Conservation (phyloP, 1,140 invertebrate species). For the Teleopsis dalmanni region DNA sequence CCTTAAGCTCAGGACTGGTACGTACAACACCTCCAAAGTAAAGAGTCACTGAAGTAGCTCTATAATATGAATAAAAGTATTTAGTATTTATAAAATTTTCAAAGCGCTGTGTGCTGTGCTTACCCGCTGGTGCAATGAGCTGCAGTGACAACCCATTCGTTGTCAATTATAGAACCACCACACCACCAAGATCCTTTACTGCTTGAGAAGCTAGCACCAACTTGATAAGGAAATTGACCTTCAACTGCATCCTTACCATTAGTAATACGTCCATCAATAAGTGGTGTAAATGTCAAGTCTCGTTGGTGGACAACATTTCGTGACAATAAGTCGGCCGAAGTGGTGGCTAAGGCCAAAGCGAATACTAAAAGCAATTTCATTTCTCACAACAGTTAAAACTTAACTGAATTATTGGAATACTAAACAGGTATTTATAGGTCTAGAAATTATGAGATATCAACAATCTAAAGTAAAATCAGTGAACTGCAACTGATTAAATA, state of each 20-base stretch:
- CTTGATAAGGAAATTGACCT: conserved; percentile 36
- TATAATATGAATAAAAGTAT: not conserved
- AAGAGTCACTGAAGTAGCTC: not conserved
- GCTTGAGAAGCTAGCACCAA: conserved; percentile 22
- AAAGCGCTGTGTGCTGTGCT: not conserved
- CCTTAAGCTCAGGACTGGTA: not conserved
- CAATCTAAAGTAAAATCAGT: too few relatives aligned
- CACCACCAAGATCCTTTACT: not conserved
- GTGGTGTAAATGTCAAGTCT: not conserved
- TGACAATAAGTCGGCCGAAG: not conserved
- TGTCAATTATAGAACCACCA: not conserved
- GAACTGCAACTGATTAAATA: too few relatives aligned
- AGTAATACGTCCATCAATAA: conserved; percentile 27
- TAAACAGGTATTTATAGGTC: too few relatives aligned
- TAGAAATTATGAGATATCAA: too few relatives aligned
- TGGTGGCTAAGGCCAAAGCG: not conserved
- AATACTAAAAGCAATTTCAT: not conserved
- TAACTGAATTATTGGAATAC: too few relatives aligned
- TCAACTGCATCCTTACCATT: conserved; percentile 21
- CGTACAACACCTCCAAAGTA: conserved; percentile 3
- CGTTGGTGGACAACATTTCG: not conserved
- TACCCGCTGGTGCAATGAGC: conserved; percentile 4
- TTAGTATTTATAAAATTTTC: not conserved
- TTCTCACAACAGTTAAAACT: not conserved
- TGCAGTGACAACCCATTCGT: conserved; percentile 1